Base-by-base conservation (phyloP, 2,888 invertebrate genomes). In the Hirtodrosophila duncani region DNA sequence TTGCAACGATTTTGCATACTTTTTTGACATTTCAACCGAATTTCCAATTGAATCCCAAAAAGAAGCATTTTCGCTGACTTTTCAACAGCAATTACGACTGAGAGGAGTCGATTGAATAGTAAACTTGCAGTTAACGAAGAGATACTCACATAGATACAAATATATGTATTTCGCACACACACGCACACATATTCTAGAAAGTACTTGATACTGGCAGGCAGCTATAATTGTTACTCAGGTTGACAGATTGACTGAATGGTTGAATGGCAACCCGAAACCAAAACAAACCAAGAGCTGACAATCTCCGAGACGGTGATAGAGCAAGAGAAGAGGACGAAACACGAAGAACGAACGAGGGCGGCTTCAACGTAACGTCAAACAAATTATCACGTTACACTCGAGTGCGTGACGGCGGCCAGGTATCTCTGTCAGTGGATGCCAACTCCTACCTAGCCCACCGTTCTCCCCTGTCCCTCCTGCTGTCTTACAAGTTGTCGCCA, bases 311-410 rank as follows among this genome's bases (percentile, higher is more conserved):
- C 27, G 6, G n/a, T 34, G 21, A 13, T n/a, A 18, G 29, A 24
- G 7, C 33, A 20, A 20, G 29, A 33, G 41, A 52, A 51, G 50
- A 48, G 52, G 10, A 9, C 2, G 17, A 26, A 17, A 9, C 27
- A 18, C 27, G 30, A 24, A 39, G 50, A 34, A 37, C 27, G 67
- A 59, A 55, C 46, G 39, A 50, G 37, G 43, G 72, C 60, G 67
- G 62, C 55, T 56, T 55, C 67, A 66, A 66, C 59, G 49, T 49
- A 66, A 81, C 75, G 80, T 74, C 78, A 82, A 68, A 78, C 79
- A 83, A 82, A 83, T 83, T 83, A 84, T 79, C 78, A 83, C 75
- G 68, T 84, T 78, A 78, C 78, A 78, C 67, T 77, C 68, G 70
- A 83, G 64, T 82, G 83, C 83, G 83, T 82, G 82, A 74, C n/a